phyloP scores from a whole-genome alignment of 2,797 vertebrate species.

The Buphagus erythrorhynchus region DNA sequence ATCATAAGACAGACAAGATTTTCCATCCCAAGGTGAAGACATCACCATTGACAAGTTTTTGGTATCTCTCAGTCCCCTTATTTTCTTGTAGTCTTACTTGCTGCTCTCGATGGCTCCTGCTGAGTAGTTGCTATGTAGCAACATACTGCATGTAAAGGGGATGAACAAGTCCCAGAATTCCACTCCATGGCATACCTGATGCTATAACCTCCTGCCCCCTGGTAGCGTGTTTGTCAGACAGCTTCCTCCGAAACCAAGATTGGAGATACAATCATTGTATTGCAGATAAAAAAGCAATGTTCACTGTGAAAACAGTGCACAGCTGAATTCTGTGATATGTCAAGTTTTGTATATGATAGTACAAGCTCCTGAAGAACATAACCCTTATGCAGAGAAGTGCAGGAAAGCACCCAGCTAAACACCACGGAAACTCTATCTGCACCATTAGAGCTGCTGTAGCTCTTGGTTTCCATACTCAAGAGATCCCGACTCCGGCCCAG shows the following conservation, averaged over 20 bases:
- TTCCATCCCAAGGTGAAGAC: slow-evolving; percentile 36
- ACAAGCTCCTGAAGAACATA: not conserved
- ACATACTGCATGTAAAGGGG: not conserved
- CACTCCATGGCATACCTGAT: not conserved
- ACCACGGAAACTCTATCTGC: not conserved
- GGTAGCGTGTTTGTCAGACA: not conserved
- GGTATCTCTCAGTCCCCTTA: not conserved
- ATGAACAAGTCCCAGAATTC: slow-evolving; percentile 19
- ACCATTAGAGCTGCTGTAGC: not conserved
- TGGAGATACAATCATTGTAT: not conserved
- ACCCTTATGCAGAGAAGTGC: not conserved
- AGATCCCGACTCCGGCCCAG: not conserved
- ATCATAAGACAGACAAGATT: slow-evolving; percentile 28
- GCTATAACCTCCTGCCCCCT: not conserved
- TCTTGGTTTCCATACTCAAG: not conserved
- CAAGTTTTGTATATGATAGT: not conserved
- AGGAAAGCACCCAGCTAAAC: not conserved
- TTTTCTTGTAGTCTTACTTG: slow-evolving; percentile 12
- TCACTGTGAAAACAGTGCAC: not conserved
- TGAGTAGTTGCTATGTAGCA: slow-evolving; percentile 24
- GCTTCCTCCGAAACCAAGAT: not conserved
- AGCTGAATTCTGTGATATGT: not conserved
- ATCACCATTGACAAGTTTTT: not conserved
- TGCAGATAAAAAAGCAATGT: not conserved
- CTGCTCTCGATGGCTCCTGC: not conserved